phyloP scores from a whole-genome alignment of 2,888 invertebrate species.

The Acleris holmiana region DNA sequence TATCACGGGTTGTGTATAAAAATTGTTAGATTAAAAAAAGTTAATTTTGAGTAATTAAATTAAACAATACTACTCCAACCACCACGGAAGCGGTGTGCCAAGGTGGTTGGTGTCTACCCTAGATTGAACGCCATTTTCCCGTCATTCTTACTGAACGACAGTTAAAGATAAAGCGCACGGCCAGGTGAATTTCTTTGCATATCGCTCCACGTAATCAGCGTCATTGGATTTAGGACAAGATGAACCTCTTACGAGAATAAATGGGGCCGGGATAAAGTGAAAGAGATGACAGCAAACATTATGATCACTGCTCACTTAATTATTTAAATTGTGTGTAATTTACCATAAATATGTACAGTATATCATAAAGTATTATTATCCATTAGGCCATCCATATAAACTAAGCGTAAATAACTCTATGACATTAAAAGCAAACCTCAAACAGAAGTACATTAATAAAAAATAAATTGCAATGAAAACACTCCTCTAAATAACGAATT shows the following conservation, averaged over 20 bases:
- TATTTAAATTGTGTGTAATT: too few relatives aligned
- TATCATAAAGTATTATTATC: too few relatives aligned
- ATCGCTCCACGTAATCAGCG: slow-evolving; percentile 40
- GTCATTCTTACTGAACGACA: slow-evolving; percentile 21
- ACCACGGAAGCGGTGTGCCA: neutral
- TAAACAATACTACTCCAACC: too few relatives aligned
- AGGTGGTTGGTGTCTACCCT: slow-evolving; percentile 12
- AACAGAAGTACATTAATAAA: neutral
- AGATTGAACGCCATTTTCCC: slow-evolving; percentile 19
- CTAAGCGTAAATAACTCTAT: too few relatives aligned
- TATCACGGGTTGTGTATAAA: too few relatives aligned
- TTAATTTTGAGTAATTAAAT: too few relatives aligned
- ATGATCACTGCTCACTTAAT: too few relatives aligned
- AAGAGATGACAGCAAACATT: too few relatives aligned
- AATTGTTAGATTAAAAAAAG: too few relatives aligned
- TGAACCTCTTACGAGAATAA: slow-evolving; percentile 39
- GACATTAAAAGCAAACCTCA: neutral
- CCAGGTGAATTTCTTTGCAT: slow-evolving; percentile 36
- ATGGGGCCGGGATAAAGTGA: slow-evolving; percentile 33
- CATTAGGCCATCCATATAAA: too few relatives aligned
- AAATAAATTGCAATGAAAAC: too few relatives aligned
- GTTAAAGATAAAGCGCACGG: slow-evolving; percentile 32
- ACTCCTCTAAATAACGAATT: neutral
- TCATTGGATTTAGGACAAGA: slow-evolving; percentile 42
- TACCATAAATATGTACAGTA: too few relatives aligned